Percentiles rank a stretch among this genome's conserved stretches.
Evolutionary conservation across 35 echinoderm and acorn worm genomes (phyloP).

Genomic region (Anneissia japonica): DNA sequence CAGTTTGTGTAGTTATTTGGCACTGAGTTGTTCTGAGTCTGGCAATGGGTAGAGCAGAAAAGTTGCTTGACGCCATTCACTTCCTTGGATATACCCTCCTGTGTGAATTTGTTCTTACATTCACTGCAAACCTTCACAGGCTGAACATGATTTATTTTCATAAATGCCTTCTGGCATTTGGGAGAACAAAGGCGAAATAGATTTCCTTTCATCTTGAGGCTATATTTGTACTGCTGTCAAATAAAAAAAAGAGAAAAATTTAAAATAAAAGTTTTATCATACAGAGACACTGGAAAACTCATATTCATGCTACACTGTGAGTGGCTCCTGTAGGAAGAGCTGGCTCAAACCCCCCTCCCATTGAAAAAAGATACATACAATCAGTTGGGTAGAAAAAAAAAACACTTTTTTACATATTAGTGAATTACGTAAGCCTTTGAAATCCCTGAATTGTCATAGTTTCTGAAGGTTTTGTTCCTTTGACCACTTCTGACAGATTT

Average conservation of each 20-base stretch:
- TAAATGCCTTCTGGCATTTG: neutral
- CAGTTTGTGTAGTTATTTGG: neutral
- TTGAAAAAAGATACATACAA: too few relatives aligned
- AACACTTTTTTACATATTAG: too few relatives aligned
- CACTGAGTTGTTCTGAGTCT: neutral
- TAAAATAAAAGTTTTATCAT: too few relatives aligned
- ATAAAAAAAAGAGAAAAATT: neutral
- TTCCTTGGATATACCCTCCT: neutral
- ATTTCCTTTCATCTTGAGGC: neutral
- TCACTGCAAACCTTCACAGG: neutral
- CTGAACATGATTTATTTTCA: neutral
- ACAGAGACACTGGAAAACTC: too few relatives aligned
- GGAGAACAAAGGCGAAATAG: neutral
- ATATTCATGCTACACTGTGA: too few relatives aligned
- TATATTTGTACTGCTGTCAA: neutral
- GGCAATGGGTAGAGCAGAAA: neutral
- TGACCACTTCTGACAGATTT: too few relatives aligned
- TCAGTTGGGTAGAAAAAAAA: too few relatives aligned
- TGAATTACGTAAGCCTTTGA: too few relatives aligned
- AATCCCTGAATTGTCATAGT: too few relatives aligned
- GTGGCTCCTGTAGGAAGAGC: too few relatives aligned
- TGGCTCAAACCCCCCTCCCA: too few relatives aligned
- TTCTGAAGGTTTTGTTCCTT: too few relatives aligned
- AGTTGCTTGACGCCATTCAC: neutral
- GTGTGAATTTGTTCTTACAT: neutral